Evolutionary conservation across 2,888 invertebrate genomes (phyloP).

Genomic region (Habroteleia sp.): DNA sequence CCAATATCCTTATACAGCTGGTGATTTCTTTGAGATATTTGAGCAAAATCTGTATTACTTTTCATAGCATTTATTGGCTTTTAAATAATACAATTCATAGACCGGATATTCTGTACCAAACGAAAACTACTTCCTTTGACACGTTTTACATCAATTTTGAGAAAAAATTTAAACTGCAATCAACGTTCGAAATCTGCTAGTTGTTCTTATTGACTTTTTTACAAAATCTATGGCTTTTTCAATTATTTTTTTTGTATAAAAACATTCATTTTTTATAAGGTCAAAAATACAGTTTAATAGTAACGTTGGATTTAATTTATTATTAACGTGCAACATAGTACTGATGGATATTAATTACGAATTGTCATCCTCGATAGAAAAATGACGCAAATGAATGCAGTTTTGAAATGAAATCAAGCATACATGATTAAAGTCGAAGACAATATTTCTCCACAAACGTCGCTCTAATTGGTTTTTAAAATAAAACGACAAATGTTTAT

Average conservation of each 20-base stretch:
- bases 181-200: constrained; percentile 27
- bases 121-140: constrained; percentile 11
- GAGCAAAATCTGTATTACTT: constrained; percentile 38
- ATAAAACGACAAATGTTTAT: no score
- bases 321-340: constrained; percentile 57
- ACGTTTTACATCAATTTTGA: constrained; percentile 19
- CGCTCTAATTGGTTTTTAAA: no score
- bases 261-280: constrained; percentile 46
- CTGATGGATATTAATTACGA: constrained; percentile 49
- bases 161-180: constrained; percentile 35
- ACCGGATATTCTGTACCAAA: constrained; percentile 20
- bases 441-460: no score
- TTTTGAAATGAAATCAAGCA: no score
- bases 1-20: constrained; percentile 1
- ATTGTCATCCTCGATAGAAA: constrained; percentile 40
- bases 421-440: no score
- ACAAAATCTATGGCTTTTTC: constrained; percentile 58
- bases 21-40: constrained; percentile 22
- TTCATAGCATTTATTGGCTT: constrained; percentile 21
- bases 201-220: constrained; percentile 22
- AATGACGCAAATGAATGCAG: no score
- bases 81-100: constrained; percentile 33
- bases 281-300: constrained; percentile 46
- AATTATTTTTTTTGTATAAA: constrained; percentile 37
- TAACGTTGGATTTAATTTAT: constrained; percentile 51